Conservation (phyloP, 2,797 vertebrate genomes). For the Xiphorhynchus erythropygius region DNA sequence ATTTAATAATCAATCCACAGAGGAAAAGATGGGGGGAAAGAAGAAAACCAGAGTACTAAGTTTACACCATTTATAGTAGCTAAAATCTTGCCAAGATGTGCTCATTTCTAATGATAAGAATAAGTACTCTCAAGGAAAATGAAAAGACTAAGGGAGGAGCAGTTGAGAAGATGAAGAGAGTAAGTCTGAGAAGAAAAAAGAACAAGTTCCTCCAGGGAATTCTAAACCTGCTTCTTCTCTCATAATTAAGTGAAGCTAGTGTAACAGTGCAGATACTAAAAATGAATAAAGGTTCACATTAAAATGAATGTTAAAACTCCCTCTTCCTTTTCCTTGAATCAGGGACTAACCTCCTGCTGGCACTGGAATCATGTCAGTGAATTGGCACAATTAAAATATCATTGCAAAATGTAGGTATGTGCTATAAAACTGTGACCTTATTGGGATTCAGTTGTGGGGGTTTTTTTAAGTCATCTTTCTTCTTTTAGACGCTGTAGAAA, state of each 20-base stretch:
- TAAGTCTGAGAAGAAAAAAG: background rate
- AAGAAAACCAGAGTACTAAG: background rate
- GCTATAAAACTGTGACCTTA: background rate
- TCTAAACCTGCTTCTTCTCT: slow-evolving; percentile 50
- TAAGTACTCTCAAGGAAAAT: slow-evolving; percentile 26
- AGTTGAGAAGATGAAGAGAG: slow-evolving; percentile 26
- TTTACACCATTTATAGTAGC: background rate
- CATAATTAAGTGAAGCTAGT: slow-evolving; percentile 36
- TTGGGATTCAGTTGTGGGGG: background rate
- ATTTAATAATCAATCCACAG: background rate
- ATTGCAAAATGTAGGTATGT: background rate
- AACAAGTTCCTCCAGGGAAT: slow-evolving; percentile 29
- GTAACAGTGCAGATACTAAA: slow-evolving; percentile 27
- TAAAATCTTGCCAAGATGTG: background rate
- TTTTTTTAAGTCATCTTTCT: background rate
- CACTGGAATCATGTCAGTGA: background rate
- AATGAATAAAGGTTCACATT: slow-evolving; percentile 17
- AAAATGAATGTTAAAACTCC: slow-evolving; percentile 14
- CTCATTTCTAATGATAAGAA: slow-evolving; percentile 25
- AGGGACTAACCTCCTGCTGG: background rate
- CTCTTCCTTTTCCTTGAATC: background rate
- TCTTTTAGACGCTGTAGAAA: background rate
- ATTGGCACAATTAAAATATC: background rate
- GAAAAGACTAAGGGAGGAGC: slow-evolving; percentile 20
- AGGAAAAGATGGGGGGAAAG: background rate